phyloP scores from a whole-genome alignment of 2,113 vertebrate species.

The Paracanthobrama guichenoti region DNA sequence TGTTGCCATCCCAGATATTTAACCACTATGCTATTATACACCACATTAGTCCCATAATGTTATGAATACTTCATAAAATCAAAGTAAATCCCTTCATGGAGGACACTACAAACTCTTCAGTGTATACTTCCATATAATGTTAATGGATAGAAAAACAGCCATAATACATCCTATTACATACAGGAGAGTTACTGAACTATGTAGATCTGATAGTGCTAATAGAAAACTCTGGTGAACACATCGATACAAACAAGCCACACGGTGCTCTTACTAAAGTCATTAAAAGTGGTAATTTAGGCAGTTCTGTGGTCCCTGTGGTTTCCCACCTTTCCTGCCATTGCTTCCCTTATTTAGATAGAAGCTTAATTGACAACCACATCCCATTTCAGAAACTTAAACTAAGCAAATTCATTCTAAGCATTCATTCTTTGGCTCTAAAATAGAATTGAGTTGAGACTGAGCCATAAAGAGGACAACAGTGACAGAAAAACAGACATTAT shows the following conservation, averaged over 20 bases:
- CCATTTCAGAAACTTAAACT: conserved; percentile 29
- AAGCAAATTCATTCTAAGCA: conserved; percentile 23
- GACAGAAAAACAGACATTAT: background rate
- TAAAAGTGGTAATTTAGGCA: conserved; percentile 44
- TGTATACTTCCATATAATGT: background rate
- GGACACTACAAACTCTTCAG: background rate
- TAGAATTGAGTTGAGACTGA: background rate
- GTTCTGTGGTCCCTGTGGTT: background rate
- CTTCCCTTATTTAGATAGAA: conserved; percentile 4
- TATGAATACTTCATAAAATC: background rate
- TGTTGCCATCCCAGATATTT: background rate
- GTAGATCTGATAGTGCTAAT: background rate
- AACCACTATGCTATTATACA: background rate
- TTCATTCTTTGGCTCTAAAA: conserved; percentile 5
- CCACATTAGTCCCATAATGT: conserved; percentile 18
- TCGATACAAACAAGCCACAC: background rate
- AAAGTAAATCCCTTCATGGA: background rate
- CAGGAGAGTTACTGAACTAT: background rate
- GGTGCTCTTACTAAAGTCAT: conserved; percentile 30
- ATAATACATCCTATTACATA: background rate
- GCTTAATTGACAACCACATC: conserved; percentile 33
- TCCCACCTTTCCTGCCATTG: background rate
- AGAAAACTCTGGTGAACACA: background rate
- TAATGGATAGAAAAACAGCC: conserved; percentile 5
- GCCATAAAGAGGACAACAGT: background rate